Evolutionary conservation across 2,888 invertebrate species (phyloP), one percentile per base, ranked within the genome.

Genomic region (Pachliopta kotzebuea): DNA sequence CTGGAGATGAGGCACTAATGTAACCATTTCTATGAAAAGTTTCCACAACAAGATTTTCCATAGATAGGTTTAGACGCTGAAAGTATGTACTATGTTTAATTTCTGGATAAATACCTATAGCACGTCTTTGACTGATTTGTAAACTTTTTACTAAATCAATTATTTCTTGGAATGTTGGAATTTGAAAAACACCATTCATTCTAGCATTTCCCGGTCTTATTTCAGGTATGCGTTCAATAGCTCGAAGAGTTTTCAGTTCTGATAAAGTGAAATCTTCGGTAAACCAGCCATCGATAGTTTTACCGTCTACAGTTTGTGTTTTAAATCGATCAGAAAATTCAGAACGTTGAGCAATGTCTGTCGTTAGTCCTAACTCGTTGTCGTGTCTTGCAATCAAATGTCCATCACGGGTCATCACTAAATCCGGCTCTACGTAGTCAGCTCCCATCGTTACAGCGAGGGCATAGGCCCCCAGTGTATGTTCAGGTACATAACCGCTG

Each of bases 401-500:
- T 17, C 83, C 83, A 55, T 91, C 90, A 29, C 78, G 82, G 0
- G 90, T 89, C 78, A 87, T 88, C 4, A 90, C 90, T 45, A 90
- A 76, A 65, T 90, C 90, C 0, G 90, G 90, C 68, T 91, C 90
- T 0, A 90, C 77, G 69, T 86, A 90, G 72, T 90, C 90, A 2
- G 89, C 83, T 2, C 89, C 90, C 84, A 90, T 82, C 0, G 86
- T 83, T 58, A 89, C 79, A 2, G 90, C 85, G 3, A 91, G 77
- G 0, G 89, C 84, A 67, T 90, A 91, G 1, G 90, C 80, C 4
- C 84, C 90, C 21, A 89, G 79, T 0, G 90, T 91, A 68, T 91
- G 90, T 69, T 91, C 90, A 0, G 90, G 89, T 0, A 85, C 84
- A 67, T 90, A 90, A 2, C 90, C 90, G 50, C 89, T 88, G 24